Evolutionary conservation across 2,113 vertebrate species (phyloP).

Genomic region (Erythrocercus mccallii): DNA sequence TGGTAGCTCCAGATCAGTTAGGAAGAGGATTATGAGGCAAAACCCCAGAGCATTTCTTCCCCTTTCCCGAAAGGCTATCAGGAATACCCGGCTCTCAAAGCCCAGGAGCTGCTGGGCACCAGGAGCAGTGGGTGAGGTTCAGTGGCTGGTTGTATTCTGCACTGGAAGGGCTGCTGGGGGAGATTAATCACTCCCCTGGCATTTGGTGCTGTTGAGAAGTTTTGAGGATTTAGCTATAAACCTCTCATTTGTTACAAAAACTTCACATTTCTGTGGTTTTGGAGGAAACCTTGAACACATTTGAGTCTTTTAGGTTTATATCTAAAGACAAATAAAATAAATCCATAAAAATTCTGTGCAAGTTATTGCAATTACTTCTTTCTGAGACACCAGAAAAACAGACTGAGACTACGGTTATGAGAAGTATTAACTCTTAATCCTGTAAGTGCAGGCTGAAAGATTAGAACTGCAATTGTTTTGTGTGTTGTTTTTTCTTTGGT

Average conservation of each 20-base stretch:
- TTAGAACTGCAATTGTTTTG: background rate
- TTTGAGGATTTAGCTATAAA: background rate
- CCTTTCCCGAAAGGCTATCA: background rate
- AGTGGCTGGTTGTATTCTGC: background rate
- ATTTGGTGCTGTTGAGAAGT: background rate
- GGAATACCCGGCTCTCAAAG: background rate
- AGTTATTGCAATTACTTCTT: background rate
- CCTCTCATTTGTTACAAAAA: background rate
- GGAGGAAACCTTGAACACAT: background rate
- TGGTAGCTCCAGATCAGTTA: background rate
- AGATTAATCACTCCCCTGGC: background rate
- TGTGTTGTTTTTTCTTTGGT: background rate
- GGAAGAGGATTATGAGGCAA: background rate
- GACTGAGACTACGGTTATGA: background rate
- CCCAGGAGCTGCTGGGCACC: background rate
- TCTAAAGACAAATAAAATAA: conserved; percentile 10
- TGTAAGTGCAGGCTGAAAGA: background rate
- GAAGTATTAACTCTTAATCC: background rate
- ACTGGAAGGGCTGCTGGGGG: background rate
- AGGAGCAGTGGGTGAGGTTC: background rate
- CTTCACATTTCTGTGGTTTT: background rate
- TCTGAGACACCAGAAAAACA: background rate
- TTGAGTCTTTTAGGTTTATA: background rate
- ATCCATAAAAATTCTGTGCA: background rate
- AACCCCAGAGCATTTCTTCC: background rate